Conservation (phyloP, 2,888 invertebrate species). For the Cephus rjabovi region DNA sequence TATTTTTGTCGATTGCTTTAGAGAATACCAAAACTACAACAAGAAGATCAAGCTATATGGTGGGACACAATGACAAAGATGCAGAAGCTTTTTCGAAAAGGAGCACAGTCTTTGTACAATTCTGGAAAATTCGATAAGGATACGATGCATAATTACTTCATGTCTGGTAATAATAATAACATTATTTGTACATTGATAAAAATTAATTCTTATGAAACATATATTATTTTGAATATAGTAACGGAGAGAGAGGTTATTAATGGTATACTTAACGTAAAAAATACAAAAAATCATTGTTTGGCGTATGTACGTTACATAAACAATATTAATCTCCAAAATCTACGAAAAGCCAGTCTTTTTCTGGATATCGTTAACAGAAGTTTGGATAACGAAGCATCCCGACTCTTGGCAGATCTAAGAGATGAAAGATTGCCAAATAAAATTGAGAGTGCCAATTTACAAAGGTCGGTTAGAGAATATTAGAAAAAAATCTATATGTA, state of each 20-base stretch:
- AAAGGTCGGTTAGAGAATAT: slow-evolving; percentile 72
- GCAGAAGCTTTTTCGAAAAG: slow-evolving; percentile 94
- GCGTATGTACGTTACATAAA: slow-evolving; percentile 96
- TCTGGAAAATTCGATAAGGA: slow-evolving; percentile 90
- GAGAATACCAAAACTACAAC: slow-evolving; percentile 94
- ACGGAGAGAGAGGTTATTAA: slow-evolving; percentile 98
- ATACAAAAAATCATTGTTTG: slow-evolving; percentile 94
- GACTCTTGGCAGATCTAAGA: slow-evolving; percentile 86
- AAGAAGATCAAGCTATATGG: slow-evolving; percentile 96
- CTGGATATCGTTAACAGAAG: slow-evolving; percentile 94
- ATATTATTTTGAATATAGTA: slow-evolving; percentile 71
- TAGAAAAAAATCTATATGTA: neutral
- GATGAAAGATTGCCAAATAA: slow-evolving; percentile 91
- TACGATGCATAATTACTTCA: slow-evolving; percentile 97
- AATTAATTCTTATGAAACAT: neutral
- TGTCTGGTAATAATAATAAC: slow-evolving; percentile 81
- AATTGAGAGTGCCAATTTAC: slow-evolving; percentile 88
- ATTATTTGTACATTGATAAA: neutral
- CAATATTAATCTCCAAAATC: slow-evolving; percentile 95
- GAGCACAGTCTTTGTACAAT: slow-evolving; percentile 86
- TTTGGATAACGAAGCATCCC: slow-evolving; percentile 93
- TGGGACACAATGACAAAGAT: slow-evolving; percentile 97
- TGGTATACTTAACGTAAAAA: slow-evolving; percentile 91
- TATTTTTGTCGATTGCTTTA: slow-evolving; percentile 54
- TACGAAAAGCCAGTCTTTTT: slow-evolving; percentile 94